phyloP scores from a whole-genome alignment of 1,140 invertebrate genomes.

The Chelonus insularis region DNA sequence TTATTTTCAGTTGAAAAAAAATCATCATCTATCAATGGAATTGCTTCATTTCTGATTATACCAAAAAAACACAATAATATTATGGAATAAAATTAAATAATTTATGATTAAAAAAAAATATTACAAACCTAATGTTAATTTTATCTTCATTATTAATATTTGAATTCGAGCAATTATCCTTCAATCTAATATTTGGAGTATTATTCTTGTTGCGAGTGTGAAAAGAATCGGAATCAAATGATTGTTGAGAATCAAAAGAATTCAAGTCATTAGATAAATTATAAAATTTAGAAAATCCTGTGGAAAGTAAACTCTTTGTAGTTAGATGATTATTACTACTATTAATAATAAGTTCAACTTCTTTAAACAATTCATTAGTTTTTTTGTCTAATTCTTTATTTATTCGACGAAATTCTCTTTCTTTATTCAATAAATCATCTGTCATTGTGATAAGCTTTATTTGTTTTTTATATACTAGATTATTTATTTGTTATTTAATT shows the following conservation, averaged over 20 bases:
- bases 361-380: conserved; percentile 55
- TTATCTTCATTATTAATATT: background rate
- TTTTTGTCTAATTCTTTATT: conserved; percentile 59
- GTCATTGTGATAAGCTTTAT: too few relatives aligned
- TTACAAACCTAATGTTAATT: background rate
- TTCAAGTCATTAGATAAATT: too few relatives aligned
- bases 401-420: conserved; percentile 58
- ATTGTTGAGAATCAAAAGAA: too few relatives aligned
- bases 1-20: background rate
- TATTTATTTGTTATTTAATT: too few relatives aligned
- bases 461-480: too few relatives aligned
- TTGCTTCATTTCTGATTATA: conserved; percentile 23
- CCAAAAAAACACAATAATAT: too few relatives aligned
- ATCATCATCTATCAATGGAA: conserved; percentile 7
- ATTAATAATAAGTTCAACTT: conserved; percentile 55
- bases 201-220: too few relatives aligned
- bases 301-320: background rate
- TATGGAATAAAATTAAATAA: too few relatives aligned
- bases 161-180: too few relatives aligned
- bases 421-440: conserved; percentile 53
- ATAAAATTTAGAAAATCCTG: background rate
- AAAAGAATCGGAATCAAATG: too few relatives aligned
- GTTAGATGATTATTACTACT: conserved; percentile 13
- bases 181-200: too few relatives aligned
- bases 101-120: background rate